Evolutionary conservation across 1,140 invertebrate genomes (phyloP).

Genomic region (Drosophila lowei): DNA sequence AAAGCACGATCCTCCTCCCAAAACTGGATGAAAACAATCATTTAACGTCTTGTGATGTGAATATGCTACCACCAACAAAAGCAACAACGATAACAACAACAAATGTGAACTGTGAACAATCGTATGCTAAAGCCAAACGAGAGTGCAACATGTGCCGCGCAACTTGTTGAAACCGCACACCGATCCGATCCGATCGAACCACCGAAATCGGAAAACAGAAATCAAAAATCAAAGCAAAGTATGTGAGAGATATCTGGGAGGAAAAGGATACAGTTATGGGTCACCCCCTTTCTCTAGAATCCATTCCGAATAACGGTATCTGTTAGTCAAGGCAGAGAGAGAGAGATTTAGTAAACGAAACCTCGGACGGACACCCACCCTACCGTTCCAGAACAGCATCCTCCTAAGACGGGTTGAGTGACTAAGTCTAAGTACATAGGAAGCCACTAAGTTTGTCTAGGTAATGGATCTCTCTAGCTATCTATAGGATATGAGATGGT

Average conservation of each 20-base stretch:
- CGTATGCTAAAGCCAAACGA: slow-evolving; percentile 36
- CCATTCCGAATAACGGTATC: no score
- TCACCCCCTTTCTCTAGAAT: no score
- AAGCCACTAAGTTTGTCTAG: no score
- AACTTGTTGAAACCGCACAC: slow-evolving; percentile 30
- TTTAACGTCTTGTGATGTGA: slow-evolving; percentile 45
- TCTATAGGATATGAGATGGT: no score
- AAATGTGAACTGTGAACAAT: slow-evolving; percentile 48
- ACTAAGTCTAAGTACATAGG: no score
- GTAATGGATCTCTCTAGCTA: no score
- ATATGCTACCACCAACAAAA: slow-evolving; percentile 23
- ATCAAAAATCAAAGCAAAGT: slow-evolving; percentile 21
- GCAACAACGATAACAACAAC: slow-evolving; percentile 16
- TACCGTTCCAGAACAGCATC: no score
- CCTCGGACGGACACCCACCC: no score
- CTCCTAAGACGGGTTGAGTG: no score
- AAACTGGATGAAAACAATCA: slow-evolving; percentile 35
- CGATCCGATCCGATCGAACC: background rate
- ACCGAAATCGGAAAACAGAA: slow-evolving; percentile 23
- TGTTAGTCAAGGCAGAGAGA: no score
- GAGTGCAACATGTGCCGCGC: slow-evolving; percentile 71
- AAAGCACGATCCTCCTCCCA: background rate
- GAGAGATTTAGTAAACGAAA: no score
- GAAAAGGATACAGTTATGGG: background rate
- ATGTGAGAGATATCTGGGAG: background rate